phyloP scores from a whole-genome alignment of 1,140 invertebrate genomes.

The Zaprionus davidi region DNA sequence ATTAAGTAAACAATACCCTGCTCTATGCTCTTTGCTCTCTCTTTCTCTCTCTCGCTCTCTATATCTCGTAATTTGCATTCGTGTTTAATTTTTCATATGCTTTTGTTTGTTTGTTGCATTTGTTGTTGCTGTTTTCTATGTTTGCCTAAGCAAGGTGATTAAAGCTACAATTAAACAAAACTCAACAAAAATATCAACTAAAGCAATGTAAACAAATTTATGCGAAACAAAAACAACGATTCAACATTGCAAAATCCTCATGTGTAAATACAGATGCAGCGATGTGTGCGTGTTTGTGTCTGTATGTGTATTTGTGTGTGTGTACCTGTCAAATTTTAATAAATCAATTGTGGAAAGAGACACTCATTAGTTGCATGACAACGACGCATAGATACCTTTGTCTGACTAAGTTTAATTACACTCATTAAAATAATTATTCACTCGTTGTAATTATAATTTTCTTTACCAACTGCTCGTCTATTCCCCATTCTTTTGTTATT shows the following conservation, averaged over 20 bases:
- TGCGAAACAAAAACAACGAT: neutral
- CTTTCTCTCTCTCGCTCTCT: too few species aligned
- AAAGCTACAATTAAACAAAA: constrained; percentile 2
- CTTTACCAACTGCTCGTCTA: neutral
- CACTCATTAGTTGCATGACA: neutral
- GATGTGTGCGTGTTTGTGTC: neutral
- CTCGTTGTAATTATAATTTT: neutral
- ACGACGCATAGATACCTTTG: neutral
- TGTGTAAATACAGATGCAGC: neutral
- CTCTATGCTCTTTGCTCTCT: neutral
- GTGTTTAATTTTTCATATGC: constrained; percentile 23
- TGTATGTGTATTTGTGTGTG: neutral
- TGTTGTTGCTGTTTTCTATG: neutral
- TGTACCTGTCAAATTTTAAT: neutral
- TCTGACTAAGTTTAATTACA: too few species aligned
- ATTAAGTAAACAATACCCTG: constrained; percentile 17
- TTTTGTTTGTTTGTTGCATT: constrained; percentile 19
- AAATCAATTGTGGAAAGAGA: constrained; percentile 1
- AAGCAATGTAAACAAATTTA: neutral
- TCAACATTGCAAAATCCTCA: neutral
- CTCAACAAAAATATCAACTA: constrained; percentile 3
- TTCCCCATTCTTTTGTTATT: neutral
- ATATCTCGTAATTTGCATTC: constrained; percentile 2
- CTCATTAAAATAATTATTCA: too few species aligned
- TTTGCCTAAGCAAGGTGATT: constrained; percentile 1